A percentile compares a stretch with the other conserved stretches of the same genome.
Evolutionary conservation across 2,888 invertebrate genomes (phyloP).

Genomic region (Drosophila falleni): DNA sequence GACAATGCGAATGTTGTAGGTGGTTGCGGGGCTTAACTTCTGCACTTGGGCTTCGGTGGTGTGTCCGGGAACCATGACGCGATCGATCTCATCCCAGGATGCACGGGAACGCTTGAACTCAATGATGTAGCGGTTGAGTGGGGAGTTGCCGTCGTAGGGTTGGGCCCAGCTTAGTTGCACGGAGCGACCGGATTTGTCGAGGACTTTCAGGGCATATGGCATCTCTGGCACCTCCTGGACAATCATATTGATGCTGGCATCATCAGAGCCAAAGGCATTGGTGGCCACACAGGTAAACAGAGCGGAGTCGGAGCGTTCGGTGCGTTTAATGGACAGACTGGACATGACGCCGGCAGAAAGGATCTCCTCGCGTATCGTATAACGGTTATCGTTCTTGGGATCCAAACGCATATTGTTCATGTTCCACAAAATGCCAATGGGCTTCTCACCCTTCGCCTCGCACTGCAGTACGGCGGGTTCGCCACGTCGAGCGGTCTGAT

Average conservation of each 20-base stretch:
- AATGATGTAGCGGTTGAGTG: slow-evolving; percentile 94
- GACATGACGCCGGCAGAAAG: slow-evolving; percentile 94
- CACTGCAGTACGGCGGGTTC: slow-evolving; percentile 96
- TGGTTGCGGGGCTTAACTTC: slow-evolving; percentile 95
- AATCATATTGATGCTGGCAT: slow-evolving; percentile 97
- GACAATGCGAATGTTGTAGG: slow-evolving; percentile 96
- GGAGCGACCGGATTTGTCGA: slow-evolving; percentile 95
- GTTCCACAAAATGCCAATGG: slow-evolving; percentile 97
- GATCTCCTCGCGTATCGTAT: slow-evolving; percentile 94
- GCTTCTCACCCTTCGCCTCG: slow-evolving; percentile 97
- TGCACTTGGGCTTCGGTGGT: slow-evolving; percentile 95
- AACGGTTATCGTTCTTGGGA: slow-evolving; percentile 94
- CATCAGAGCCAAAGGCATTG: slow-evolving; percentile 97
- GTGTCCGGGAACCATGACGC: slow-evolving; percentile 95
- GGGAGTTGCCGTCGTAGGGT: slow-evolving; percentile 96
- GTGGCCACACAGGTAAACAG: slow-evolving; percentile 96
- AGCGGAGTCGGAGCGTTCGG: slow-evolving; percentile 95
- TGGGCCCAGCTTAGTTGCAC: slow-evolving; percentile 97
- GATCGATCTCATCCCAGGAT: slow-evolving; percentile 94
- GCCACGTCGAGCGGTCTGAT: slow-evolving; percentile 95
- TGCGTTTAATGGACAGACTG: slow-evolving; percentile 94
- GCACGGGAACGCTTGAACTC: slow-evolving; percentile 95
- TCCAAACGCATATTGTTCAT: slow-evolving; percentile 97
- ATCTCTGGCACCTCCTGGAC: slow-evolving; percentile 94
- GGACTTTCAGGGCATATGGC: slow-evolving; percentile 94